Evolutionary conservation across 2,797 vertebrate species (phyloP), one percentile per base, ranked within the genome.

Genomic region (Sebastes variabilis): DNA sequence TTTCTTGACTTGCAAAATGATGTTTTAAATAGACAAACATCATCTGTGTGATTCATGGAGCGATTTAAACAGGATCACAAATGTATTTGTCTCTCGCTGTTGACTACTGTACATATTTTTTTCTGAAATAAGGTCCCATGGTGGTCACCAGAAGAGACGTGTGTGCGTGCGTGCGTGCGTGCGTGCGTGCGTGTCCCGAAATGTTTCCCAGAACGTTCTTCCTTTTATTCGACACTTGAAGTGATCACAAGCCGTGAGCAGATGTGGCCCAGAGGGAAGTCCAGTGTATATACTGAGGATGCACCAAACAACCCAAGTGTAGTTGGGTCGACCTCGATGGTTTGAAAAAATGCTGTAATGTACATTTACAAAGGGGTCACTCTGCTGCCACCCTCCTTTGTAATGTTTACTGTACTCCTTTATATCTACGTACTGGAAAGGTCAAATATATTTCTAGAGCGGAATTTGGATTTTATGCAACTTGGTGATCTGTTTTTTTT

Each of bases 361-460:
- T 97, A 96, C 72, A 76, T 84, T 72, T 75, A 93, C 93, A 92
- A 92, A 94, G 91, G 95, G 95, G 95, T 95, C 92, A 87, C 89
- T 93, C 92, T 94, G 94, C 95, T 90, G 86, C 83, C 95, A 93
- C 96, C 95, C 96, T 96, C 95, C 94, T 94, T 96, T 96, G 93
- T 96, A 72, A 96, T 97, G 97, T 98, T 97, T 97, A 97, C 97
- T 96, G 96, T 96, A 97, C 85, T 91, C 87, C 96, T 97, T 97
- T 96, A 98, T 97, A 97, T 96, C 95, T 95, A 92, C 92, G 94
- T 97, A 97, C 95, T 96, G 96, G 96, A 97, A 97, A 97, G 96
- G 96, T 96, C 95, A 96, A 96, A 96, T 97, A 97, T 97, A 97
- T 98, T 98, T 98, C 96, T 97, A 97, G 96, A 96, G 96, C 66